Evolutionary conservation across 2,888 invertebrate species (phyloP).

Genomic region (Lycocerus yunnanus): DNA sequence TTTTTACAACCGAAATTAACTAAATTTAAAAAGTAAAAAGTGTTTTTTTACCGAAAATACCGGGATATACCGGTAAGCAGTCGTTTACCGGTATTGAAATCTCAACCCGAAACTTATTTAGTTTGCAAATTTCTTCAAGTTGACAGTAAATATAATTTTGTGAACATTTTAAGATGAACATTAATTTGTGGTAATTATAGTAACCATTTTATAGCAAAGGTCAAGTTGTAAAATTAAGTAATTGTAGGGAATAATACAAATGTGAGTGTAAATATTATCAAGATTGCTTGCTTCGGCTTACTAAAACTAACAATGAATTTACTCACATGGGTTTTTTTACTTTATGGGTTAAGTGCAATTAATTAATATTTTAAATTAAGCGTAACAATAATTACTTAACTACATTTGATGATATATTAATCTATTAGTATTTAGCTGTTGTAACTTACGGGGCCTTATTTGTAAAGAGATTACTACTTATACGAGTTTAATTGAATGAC

Average conservation of each 20-base stretch:
- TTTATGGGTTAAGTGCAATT: background rate
- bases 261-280: background rate
- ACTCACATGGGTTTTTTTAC: background rate
- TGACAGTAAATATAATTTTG: background rate
- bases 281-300: background rate
- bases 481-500: background rate
- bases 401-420: background rate
- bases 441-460: background rate
- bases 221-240: background rate
- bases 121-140: background rate
- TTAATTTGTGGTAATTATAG: background rate
- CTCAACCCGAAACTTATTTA: background rate
- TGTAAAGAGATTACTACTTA: background rate
- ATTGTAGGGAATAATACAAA: background rate
- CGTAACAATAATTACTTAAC: background rate
- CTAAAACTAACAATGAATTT: background rate
- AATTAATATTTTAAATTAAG: background rate
- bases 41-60: background rate
- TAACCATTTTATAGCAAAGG: background rate
- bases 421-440: background rate
- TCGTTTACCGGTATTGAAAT: background rate
- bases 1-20: too few relatives aligned
- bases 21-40: too few relatives aligned
- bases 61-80: background rate
- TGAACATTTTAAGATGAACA: background rate